Evolutionary conservation across 2,888 invertebrate genomes (phyloP), one percentile per base, ranked within the genome.

Genomic region (Diaphora mendica): DNA sequence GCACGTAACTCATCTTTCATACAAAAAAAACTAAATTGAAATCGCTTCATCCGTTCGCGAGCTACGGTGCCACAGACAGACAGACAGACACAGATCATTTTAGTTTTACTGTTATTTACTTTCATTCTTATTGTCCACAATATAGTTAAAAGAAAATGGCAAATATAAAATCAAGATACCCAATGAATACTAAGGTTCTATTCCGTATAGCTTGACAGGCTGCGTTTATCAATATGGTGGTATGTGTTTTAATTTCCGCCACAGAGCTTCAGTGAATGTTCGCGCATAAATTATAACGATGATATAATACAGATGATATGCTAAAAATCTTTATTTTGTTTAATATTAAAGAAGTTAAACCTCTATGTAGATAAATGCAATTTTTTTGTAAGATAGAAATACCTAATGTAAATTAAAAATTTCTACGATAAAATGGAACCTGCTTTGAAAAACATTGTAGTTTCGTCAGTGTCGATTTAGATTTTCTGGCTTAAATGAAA

Each of bases 201-300:
- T 39, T 35, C 26, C 23, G 39, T 51, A 68, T 7, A 17, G 39
- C 72, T 62, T 66, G 59, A 44, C 73, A 73, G 73, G 65, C 71
- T 70, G 71, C 79, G 80, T 84, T 85, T 87, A 84, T 88, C 70
- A 82, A 68, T 79, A 72, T 76, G 77, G 67, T 79, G 79, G 69
- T 70, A 71, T 76, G 83, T 86, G 84, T 86, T 84, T 85, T 75
- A 68, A 70, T 87, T 89, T 90, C 85, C 80, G 90, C 90, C 90
- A 90, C 89, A 90, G 90, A 89, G 93, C 93, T 93, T 93, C 87
- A 87, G 89, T 92, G 88, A 91, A 89, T 91, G 91, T 89, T 87
- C 87, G 90, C 90, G 86, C 80, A 82, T 76, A 73, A 79, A 82
- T 77, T 84, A 73, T 82, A 84, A 81, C 51, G 74, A 74, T 81